These are phyloP conservation scores for Arrhamphus sclerolepis DNA, from an alignment of 2,797 vertebrate species.

Conservation along the genomic window DNA sequence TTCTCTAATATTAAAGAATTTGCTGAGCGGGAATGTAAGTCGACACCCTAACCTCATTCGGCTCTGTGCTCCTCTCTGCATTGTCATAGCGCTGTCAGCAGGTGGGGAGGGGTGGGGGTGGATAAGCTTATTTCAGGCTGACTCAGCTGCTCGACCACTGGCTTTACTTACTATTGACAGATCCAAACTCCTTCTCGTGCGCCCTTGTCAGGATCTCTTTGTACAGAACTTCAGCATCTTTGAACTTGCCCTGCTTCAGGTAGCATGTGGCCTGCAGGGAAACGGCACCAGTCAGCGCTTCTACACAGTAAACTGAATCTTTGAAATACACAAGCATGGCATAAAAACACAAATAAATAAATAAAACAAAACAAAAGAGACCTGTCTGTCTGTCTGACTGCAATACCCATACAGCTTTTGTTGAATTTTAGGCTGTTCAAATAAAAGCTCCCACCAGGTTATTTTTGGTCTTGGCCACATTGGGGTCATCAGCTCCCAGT, in stretches of 20 bases:
- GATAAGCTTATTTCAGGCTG: too few species aligned
- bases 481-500: constrained; percentile 93
- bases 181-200: constrained; percentile 91
- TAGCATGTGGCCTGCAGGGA: constrained; percentile 87
- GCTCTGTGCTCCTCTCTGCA: too few species aligned
- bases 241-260: constrained; percentile 91
- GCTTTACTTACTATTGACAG: constrained; percentile 85
- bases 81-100: too few species aligned
- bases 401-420: too few species aligned
- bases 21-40: background rate
- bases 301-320: background rate
- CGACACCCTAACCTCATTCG: too few species aligned
- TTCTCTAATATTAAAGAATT: background rate
- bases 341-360: too few species aligned
- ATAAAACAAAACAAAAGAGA: too few species aligned
- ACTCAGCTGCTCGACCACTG: constrained; percentile 7
- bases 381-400: too few species aligned
- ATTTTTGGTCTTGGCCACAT: constrained; percentile 98
- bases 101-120: too few species aligned
- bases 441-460: constrained; percentile 87
- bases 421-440: background rate
- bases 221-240: constrained; percentile 87
- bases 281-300: background rate
- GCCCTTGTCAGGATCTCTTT: constrained; percentile 91
- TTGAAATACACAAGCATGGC: too few species aligned